Conservation (phyloP, 2,113 vertebrate genomes). For the Pardalotus punctatus region DNA sequence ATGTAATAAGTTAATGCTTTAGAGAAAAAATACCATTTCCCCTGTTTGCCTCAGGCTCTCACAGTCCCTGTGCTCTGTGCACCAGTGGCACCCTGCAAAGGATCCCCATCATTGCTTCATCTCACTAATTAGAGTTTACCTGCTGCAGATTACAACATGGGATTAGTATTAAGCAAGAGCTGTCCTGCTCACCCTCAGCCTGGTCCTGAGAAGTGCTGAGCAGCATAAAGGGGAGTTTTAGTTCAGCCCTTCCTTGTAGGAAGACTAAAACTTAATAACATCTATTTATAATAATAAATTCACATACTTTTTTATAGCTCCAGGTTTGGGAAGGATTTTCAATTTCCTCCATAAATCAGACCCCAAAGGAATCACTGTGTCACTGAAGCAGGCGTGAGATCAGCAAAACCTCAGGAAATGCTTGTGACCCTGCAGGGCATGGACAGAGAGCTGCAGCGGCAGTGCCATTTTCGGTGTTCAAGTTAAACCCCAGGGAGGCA, state of each 20-base stretch:
- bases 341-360: background rate
- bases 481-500: background rate
- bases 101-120: background rate
- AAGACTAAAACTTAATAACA: background rate
- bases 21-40: background rate
- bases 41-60: background rate
- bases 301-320: background rate
- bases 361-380: background rate
- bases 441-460: background rate
- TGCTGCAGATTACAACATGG: constrained; percentile 42
- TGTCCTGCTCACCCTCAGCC: constrained; percentile 19
- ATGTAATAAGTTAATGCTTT: background rate
- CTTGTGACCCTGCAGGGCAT: background rate
- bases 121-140: constrained; percentile 61
- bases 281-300: background rate
- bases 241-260: background rate
- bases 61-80: background rate
- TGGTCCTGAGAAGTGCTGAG: constrained; percentile 26
- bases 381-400: background rate
- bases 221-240: background rate
- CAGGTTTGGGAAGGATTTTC: constrained; percentile 16
- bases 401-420: background rate
- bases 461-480: background rate
- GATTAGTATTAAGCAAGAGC: constrained; percentile 38
- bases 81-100: background rate